Conservation (phyloP, 2,113 vertebrate species). For the Notiomystis cincta region DNA sequence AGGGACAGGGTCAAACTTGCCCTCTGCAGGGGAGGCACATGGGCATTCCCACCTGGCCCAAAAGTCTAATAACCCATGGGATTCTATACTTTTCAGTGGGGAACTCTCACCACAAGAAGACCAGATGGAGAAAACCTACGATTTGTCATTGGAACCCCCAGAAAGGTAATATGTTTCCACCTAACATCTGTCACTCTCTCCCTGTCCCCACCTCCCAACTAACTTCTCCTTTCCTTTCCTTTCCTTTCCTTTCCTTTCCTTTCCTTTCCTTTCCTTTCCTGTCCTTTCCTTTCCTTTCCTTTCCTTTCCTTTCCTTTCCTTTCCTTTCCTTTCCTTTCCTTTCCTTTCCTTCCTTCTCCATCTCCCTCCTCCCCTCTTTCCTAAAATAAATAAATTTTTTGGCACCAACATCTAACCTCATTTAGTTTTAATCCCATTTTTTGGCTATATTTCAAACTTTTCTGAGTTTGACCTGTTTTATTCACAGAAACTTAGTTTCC, state of each 20-base stretch:
- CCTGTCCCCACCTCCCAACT: too few relatives aligned
- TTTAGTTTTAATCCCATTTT: not conserved
- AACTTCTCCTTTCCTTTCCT: not conserved
- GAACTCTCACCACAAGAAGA: not conserved
- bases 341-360: too few relatives aligned
- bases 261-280: fast-evolving
- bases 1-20: too few relatives aligned
- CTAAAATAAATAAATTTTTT: not conserved
- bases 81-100: too few relatives aligned
- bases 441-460: not conserved
- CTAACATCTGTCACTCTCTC: not conserved
- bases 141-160: fast-evolving
- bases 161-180: not conserved
- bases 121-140: not conserved
- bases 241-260: too few relatives aligned
- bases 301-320: too few relatives aligned
- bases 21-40: fast-evolving
- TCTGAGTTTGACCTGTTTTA: not conserved
- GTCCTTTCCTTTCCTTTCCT: not conserved
- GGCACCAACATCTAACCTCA: not conserved
- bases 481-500: not conserved
- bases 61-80: not conserved
- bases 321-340: not conserved
- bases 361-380: not conserved
- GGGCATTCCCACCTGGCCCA: not conserved